These are phyloP conservation scores for Pantelozetes paolii DNA, from an alignment of 2,888 invertebrate genomes.

Conservation along the genomic window DNA sequence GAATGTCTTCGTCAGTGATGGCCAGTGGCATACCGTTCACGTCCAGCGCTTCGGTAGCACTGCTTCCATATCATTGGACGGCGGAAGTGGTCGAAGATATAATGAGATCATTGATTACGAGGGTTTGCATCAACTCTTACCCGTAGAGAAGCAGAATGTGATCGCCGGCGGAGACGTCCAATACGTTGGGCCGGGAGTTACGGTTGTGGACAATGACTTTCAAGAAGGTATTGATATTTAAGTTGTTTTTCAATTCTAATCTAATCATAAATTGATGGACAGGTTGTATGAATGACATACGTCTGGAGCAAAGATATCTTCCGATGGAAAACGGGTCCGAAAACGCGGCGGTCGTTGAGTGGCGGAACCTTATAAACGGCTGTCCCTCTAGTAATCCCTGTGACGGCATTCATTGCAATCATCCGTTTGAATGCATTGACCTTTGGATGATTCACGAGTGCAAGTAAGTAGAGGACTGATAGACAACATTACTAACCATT, in stretches of 20 bases:
- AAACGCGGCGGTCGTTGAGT: slow-evolving; percentile 93
- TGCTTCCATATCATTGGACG: slow-evolving; percentile 85
- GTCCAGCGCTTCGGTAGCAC: slow-evolving; percentile 87
- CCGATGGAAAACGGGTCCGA: slow-evolving; percentile 92
- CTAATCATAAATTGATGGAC: slow-evolving; percentile 37
- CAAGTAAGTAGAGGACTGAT: slow-evolving; percentile 69
- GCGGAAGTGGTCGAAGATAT: slow-evolving; percentile 87
- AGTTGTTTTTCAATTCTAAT: slow-evolving; percentile 9
- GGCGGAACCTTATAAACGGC: slow-evolving; percentile 79
- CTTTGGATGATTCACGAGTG: slow-evolving; percentile 98
- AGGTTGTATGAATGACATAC: slow-evolving; percentile 76
- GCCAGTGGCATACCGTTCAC: slow-evolving; percentile 92
- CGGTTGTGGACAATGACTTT: slow-evolving; percentile 90
- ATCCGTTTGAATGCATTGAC: slow-evolving; percentile 89
- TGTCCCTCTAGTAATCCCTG: slow-evolving; percentile 94
- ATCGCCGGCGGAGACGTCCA: slow-evolving; percentile 94
- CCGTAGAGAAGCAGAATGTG: slow-evolving; percentile 89
- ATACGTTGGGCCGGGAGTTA: slow-evolving; percentile 86
- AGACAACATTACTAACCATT: background rate
- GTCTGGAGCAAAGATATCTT: slow-evolving; percentile 88
- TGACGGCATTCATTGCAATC: slow-evolving; percentile 78
- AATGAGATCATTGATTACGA: slow-evolving; percentile 86
- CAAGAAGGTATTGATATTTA: slow-evolving; percentile 68
- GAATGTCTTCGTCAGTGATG: slow-evolving; percentile 84
- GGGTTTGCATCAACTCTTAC: slow-evolving; percentile 78